These are phyloP conservation scores for Scolopax mira DNA, from an alignment of 2,113 vertebrate species.

Conservation along the genomic window DNA sequence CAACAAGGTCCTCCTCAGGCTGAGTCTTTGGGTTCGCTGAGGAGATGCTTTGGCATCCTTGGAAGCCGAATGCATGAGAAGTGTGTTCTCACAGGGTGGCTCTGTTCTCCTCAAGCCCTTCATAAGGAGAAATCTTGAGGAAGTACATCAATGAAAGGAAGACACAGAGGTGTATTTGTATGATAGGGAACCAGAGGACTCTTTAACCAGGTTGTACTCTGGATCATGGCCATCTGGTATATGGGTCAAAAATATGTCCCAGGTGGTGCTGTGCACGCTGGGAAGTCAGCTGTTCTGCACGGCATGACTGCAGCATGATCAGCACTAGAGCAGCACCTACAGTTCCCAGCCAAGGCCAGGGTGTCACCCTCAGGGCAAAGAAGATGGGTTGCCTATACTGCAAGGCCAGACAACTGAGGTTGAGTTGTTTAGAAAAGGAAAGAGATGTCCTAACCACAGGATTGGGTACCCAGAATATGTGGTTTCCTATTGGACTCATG, in stretches of 20 bases:
- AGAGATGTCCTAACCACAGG: neutral
- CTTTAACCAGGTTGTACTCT: neutral
- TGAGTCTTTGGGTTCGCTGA: neutral
- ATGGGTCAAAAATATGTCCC: neutral
- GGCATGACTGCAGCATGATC: neutral
- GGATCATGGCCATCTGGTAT: neutral
- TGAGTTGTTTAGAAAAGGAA: neutral
- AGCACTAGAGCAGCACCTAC: neutral
- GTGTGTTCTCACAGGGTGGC: neutral
- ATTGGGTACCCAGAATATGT: neutral
- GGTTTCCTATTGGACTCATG: neutral
- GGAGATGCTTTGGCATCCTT: neutral
- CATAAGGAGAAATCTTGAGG: neutral
- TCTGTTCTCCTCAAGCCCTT: neutral
- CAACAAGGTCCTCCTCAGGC: neutral
- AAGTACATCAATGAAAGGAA: neutral
- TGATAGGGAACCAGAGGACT: neutral
- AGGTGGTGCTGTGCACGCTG: neutral
- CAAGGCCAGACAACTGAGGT: neutral
- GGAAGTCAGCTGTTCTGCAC: neutral
- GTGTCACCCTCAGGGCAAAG: neutral
- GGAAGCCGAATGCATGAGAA: neutral
- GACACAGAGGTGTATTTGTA: neutral
- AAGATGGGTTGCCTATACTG: neutral
- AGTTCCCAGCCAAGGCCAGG: neutral